A percentile compares a stretch with the other conserved stretches of the same genome.
These are phyloP conservation scores for Aepyceros melampus DNA, from an alignment of 2,113 vertebrate genomes.

Conservation along the genomic window DNA sequence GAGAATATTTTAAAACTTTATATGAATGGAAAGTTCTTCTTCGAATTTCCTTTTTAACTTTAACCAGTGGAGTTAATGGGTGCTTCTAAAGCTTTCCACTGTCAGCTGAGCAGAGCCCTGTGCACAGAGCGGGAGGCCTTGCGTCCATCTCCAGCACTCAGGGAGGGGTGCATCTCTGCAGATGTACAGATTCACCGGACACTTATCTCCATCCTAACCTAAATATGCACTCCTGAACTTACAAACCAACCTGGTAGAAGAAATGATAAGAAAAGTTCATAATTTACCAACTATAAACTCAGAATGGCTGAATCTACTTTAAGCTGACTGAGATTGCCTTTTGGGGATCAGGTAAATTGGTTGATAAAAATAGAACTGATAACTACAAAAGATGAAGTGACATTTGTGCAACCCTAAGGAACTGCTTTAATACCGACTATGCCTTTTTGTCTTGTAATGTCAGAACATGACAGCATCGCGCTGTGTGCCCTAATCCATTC, in stretches of 20 bases:
- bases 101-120: not conserved
- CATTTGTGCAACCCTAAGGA: not conserved
- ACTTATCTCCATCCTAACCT: not conserved
- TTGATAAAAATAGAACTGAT: not conserved
- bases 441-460: not conserved
- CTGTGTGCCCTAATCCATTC: not conserved
- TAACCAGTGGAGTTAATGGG: not conserved
- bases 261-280: not conserved
- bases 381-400: not conserved
- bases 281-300: not conserved
- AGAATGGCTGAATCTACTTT: not conserved
- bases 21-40: not conserved
- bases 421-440: not conserved
- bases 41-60: not conserved
- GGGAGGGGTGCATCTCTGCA: not conserved
- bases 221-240: not conserved
- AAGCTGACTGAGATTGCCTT: not conserved
- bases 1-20: not conserved
- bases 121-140: rapidly evolving
- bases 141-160: rapidly evolving
- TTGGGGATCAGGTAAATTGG: not conserved
- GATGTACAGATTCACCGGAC: not conserved
- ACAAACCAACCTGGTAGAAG: not conserved
- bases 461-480: not conserved
- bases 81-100: rapidly evolving